These are phyloP conservation scores for Cyphomyrus plagiostoma DNA, from an alignment of 2,113 vertebrate genomes.

Conservation along the genomic window DNA sequence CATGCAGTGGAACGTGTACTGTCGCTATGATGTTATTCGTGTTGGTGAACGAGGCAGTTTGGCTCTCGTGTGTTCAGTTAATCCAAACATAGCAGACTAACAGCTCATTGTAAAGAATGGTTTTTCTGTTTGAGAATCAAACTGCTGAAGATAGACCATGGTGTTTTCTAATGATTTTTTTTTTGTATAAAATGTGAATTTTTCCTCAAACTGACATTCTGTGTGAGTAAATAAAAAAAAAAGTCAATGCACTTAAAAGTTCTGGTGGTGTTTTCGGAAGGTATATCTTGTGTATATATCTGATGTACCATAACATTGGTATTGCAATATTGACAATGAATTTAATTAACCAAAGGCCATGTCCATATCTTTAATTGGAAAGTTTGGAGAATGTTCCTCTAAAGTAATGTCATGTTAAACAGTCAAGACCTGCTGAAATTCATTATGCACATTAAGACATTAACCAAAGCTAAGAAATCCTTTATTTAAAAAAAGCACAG, in stretches of 20 bases:
- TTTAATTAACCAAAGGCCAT: background rate
- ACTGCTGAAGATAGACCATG: constrained; percentile 21
- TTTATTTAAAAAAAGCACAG: constrained; percentile 18
- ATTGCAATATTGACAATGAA: background rate
- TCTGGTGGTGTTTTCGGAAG: background rate
- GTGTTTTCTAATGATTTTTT: constrained; percentile 35
- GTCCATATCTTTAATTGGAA: background rate
- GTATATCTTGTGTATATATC: background rate
- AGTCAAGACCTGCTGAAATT: background rate
- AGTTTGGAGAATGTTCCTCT: background rate
- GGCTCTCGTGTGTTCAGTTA: background rate
- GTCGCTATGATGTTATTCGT: background rate
- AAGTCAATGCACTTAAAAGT: background rate
- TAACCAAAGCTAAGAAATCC: background rate
- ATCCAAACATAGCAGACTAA: background rate
- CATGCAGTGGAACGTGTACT: background rate
- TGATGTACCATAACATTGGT: background rate
- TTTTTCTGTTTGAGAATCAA: constrained; percentile 21
- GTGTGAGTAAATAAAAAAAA: constrained; percentile 21
- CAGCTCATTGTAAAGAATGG: background rate
- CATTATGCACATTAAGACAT: background rate
- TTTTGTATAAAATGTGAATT: constrained; percentile 46
- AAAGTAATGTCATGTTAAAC: background rate
- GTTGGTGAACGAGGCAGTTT: background rate
- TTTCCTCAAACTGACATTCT: constrained; percentile 40